Conservation (phyloP, 2,113 vertebrate genomes). For the Dicaeum eximium region DNA sequence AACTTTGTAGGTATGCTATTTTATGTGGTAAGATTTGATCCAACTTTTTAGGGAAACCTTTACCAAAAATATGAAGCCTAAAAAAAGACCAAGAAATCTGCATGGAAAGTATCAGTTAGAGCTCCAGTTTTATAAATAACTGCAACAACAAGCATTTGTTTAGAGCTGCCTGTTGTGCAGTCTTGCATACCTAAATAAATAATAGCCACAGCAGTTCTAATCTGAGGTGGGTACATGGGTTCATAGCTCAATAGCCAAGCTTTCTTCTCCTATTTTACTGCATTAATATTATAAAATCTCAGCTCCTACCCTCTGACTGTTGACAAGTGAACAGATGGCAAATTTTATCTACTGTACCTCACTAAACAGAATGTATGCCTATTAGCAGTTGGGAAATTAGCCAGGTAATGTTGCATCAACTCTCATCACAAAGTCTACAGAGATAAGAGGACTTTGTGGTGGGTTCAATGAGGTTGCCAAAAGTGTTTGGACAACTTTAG, state of each 20-base stretch:
- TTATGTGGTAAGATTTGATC: background rate
- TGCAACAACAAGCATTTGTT: background rate
- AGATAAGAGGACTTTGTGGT: background rate
- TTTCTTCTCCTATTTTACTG: background rate
- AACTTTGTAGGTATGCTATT: background rate
- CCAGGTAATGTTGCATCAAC: background rate
- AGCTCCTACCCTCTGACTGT: background rate
- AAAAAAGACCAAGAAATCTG: background rate
- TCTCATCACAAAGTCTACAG: background rate
- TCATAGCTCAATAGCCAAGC: background rate
- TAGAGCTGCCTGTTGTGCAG: background rate
- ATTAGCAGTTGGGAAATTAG: slow-evolving; percentile 20
- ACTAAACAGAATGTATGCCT: background rate
- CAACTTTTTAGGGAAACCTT: background rate
- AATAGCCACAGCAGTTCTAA: background rate
- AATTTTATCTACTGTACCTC: slow-evolving; percentile 11
- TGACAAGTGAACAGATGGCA: slow-evolving; percentile 42
- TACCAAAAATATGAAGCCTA: background rate
- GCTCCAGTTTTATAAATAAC: background rate
- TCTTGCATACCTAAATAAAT: background rate
- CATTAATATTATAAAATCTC: background rate
- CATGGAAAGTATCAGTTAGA: background rate
- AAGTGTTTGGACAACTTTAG: background rate
- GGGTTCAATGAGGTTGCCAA: background rate
- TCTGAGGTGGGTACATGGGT: background rate